A percentile compares a stretch with the other conserved stretches of the same genome.
Evolutionary conservation across 2,888 invertebrate genomes (phyloP).

Genomic region (Dryomyza anilis): DNA sequence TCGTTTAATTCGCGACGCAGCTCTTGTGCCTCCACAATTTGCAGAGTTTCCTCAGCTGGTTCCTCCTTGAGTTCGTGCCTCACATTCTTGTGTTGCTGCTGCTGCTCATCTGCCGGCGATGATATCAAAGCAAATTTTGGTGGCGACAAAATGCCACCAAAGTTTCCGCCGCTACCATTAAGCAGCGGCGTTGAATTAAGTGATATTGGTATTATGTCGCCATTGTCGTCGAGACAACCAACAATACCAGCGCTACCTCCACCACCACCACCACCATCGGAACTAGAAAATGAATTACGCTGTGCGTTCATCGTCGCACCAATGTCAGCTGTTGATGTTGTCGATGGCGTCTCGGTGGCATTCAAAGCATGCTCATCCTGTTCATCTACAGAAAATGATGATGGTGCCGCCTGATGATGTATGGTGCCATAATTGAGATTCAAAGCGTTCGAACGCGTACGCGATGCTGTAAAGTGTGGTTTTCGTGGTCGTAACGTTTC

Average conservation of each 20-base stretch:
- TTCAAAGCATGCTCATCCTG: slow-evolving; percentile 43
- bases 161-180: slow-evolving; percentile 24
- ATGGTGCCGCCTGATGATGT: slow-evolving; percentile 49
- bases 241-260: slow-evolving; percentile 9
- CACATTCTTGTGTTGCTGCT: slow-evolving; percentile 10
- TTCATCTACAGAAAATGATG: slow-evolving; percentile 47
- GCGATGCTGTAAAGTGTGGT: slow-evolving; percentile 43
- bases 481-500: slow-evolving; percentile 50
- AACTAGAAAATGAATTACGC: slow-evolving; percentile 46
- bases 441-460: slow-evolving; percentile 54
- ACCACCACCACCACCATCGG: slow-evolving; percentile 42
- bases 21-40: slow-evolving; percentile 37
- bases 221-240: neutral
- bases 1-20: slow-evolving; percentile 57
- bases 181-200: slow-evolving; percentile 26
- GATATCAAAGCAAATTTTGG: slow-evolving; percentile 42
- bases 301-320: slow-evolving; percentile 31
- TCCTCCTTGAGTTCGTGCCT: slow-evolving; percentile 30
- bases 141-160: slow-evolving; percentile 37
- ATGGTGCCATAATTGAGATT: slow-evolving; percentile 58
- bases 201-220: slow-evolving; percentile 25
- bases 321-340: slow-evolving; percentile 35
- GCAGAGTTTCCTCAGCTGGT: slow-evolving; percentile 13
- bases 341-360: slow-evolving; percentile 33
- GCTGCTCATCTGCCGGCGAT: slow-evolving; percentile 32